Evolutionary conservation across 2,797 vertebrate species (phyloP), one percentile per base, ranked within the genome.

Genomic region (Lacerta viridis): DNA sequence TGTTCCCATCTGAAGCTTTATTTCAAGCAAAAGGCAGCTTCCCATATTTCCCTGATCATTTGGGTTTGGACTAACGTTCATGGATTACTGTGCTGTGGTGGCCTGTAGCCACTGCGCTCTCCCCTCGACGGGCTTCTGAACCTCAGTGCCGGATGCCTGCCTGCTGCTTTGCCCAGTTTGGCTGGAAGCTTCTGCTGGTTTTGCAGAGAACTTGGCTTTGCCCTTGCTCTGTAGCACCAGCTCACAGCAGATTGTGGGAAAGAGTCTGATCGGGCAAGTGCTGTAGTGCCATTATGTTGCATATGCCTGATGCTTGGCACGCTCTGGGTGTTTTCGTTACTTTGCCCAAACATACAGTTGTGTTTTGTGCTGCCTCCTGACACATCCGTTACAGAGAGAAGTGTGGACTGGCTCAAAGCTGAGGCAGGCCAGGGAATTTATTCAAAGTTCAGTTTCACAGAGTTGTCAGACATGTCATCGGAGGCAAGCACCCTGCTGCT

Each of bases 301-400:
- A 46, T 80, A 80, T 25, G 36, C 20, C 68, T 85, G 50, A 61
- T 66, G 41, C 43, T 94, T 80, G 90, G 68, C 82, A 85, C 50
- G 18, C 46, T 80, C 43, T 55, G 88, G 10, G 83, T 33, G n/a
- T 82, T 90, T 71, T 8, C 46, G 4, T 18, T 71, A 29, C 18
- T 6, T 80, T 77, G 68, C 10, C 39, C 84, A 29, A 75, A 46
- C 27, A 33, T 43, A 64, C 61, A 75, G 27, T 13, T 64, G 11
- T 72, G 33, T 76, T 89, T 66, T 74, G 33, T 20, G 39, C 39
- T 0, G 0, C 84, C 74, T 80, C 39, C 74, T 83, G 66, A 69
- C 72, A 74, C 74, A 82, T 74, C 78, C 18, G 5, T 41, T 82
- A 33, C 23, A 46, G 5, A 33, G 50, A 46, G 61, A 36, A 41